Percentiles rank a stretch among this genome's conserved stretches.
Evolutionary conservation across 2,888 invertebrate genomes (phyloP).

Genomic region (Napeogenes sylphis): DNA sequence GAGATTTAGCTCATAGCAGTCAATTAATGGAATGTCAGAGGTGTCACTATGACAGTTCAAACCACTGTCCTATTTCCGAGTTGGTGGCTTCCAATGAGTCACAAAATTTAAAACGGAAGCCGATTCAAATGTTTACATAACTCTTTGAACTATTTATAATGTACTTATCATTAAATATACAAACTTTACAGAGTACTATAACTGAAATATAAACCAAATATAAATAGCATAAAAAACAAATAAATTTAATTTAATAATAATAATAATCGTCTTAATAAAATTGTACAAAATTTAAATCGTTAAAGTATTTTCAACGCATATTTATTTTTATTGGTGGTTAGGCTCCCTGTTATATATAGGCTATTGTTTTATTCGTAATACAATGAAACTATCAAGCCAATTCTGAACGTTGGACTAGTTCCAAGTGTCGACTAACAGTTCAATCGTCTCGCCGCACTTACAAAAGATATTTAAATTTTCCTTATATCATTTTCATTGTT

Average conservation of each 20-base stretch:
- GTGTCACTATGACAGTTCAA: slow-evolving; percentile 20
- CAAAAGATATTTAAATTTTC: slow-evolving; percentile 5
- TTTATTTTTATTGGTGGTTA: too few species aligned
- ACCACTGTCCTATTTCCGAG: slow-evolving; percentile 17
- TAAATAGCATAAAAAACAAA: too few species aligned
- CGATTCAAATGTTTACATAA: neutral
- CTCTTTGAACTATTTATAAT: too few species aligned
- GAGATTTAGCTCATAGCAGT: neutral
- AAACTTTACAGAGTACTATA: too few species aligned
- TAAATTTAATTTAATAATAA: too few species aligned
- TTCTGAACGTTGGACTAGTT: slow-evolving; percentile 29
- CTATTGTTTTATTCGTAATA: slow-evolving; percentile 31
- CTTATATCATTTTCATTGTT: neutral
- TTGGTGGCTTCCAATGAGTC: slow-evolving; percentile 14
- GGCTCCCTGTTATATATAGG: slow-evolving; percentile 12
- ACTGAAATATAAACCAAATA: too few species aligned
- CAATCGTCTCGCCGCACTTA: slow-evolving; percentile 24
- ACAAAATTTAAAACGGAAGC: neutral
- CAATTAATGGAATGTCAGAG: neutral
- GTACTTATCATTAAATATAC: too few species aligned
- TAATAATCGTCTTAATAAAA: too few species aligned
- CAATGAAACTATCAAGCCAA: slow-evolving; percentile 33
- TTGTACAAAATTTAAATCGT: too few species aligned
- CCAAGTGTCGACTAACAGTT: slow-evolving; percentile 30
- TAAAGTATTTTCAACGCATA: too few species aligned